Percentiles rank a stretch among this genome's conserved stretches.
These are phyloP conservation scores for Forbesichthys agassizii DNA, from an alignment of 2,113 vertebrate genomes.

Conservation along the genomic window DNA sequence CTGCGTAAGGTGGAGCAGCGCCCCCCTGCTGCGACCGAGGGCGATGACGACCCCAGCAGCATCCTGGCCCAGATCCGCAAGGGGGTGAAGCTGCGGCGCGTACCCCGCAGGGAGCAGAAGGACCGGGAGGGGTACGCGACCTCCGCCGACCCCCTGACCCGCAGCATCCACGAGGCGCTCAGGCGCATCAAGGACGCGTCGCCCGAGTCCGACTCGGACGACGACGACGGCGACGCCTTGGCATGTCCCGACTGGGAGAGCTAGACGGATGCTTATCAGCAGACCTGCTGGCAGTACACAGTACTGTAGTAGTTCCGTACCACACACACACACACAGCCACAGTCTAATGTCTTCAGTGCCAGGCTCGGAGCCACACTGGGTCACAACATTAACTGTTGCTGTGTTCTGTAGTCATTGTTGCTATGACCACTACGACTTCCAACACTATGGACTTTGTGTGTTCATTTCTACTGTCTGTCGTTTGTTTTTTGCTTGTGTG, in stretches of 20 bases:
- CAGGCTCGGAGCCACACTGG: constrained; percentile 23
- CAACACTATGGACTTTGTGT: constrained; percentile 7
- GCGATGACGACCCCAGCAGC: constrained; percentile 91
- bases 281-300: constrained; percentile 6
- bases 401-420: background rate
- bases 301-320: constrained; percentile 22
- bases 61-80: constrained; percentile 97
- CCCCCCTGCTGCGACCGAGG: constrained; percentile 79
- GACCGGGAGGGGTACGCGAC: constrained; percentile 80
- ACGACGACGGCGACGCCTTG: constrained; percentile 84
- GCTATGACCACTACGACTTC: background rate
- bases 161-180: constrained; percentile 96
- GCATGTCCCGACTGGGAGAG: constrained; percentile 93
- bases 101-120: constrained; percentile 83
- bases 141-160: constrained; percentile 87
- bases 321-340: constrained; percentile 27
- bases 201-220: constrained; percentile 95
- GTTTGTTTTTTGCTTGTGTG: constrained; percentile 33
- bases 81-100: constrained; percentile 93
- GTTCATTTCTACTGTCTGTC: constrained; percentile 29
- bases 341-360: constrained; percentile 19
- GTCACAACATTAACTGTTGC: constrained; percentile 20
- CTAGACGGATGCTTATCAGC: constrained; percentile 61
- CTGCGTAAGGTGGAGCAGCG: constrained; percentile 93
- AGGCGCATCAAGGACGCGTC: constrained; percentile 97